Conservation (phyloP, 1,140 invertebrate genomes). For the Hycleus phaleratus region DNA sequence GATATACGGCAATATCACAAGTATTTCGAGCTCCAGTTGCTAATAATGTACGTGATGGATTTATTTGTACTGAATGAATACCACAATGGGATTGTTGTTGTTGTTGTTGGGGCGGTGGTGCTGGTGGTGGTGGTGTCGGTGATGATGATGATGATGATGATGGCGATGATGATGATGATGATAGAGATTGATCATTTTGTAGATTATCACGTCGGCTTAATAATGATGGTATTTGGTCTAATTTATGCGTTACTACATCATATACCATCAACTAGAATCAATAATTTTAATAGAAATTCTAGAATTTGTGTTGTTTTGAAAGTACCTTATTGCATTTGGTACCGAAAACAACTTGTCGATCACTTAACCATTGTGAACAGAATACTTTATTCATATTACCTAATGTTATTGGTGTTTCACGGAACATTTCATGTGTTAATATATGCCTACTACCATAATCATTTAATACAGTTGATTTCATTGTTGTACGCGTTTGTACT, state of each 20-base stretch:
- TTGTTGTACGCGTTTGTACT: constrained; percentile 12
- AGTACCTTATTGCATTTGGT: constrained; percentile 93
- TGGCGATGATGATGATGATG: too few species aligned
- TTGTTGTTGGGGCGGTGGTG: constrained; percentile 46
- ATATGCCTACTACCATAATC: constrained; percentile 79
- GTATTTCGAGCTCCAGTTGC: constrained; percentile 90
- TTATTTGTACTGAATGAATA: constrained; percentile 89
- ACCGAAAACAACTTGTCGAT: constrained; percentile 89
- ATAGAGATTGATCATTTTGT: constrained; percentile 21
- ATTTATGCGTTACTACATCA: constrained; percentile 66
- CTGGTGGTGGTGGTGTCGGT: too few species aligned
- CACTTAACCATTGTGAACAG: constrained; percentile 92
- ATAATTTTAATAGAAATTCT: background rate
- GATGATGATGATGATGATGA: too few species aligned
- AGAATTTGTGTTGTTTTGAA: background rate
- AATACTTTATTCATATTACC: constrained; percentile 93
- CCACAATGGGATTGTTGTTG: constrained; percentile 56
- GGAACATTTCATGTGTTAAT: constrained; percentile 79
- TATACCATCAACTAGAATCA: constrained; percentile 67
- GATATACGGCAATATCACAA: constrained; percentile 88
- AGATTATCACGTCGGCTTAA: constrained; percentile 53
- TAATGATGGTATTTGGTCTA: constrained; percentile 81
- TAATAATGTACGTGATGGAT: constrained; percentile 82
- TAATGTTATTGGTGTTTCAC: constrained; percentile 72
- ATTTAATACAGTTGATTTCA: constrained; percentile 27